Evolutionary conservation across 2,797 vertebrate genomes (phyloP).

Genomic region (Eulemur coronatus): DNA sequence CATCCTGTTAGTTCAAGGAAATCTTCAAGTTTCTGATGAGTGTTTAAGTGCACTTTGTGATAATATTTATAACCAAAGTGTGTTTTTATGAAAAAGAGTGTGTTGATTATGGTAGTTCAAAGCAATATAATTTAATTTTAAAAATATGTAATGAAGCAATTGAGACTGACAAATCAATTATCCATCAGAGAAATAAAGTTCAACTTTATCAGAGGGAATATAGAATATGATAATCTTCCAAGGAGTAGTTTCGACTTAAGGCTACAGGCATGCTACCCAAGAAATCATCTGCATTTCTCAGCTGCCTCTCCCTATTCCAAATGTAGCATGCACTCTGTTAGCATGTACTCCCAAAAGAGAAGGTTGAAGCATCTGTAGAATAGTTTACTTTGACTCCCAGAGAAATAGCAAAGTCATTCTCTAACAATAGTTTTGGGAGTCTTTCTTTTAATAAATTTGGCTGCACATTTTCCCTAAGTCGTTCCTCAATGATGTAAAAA

Average conservation of each 20-base stretch:
- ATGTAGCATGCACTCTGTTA: background rate
- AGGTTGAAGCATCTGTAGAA: background rate
- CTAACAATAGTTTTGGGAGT: background rate
- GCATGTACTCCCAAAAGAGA: background rate
- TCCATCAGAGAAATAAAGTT: background rate
- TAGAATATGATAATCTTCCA: background rate
- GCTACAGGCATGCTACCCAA: background rate
- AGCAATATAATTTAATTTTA: background rate
- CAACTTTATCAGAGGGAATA: background rate
- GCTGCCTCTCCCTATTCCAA: background rate
- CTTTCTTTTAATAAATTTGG: conserved; percentile 1
- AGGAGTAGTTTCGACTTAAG: conserved; percentile 14
- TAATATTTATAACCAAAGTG: conserved; percentile 11
- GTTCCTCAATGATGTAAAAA: background rate
- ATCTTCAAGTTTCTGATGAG: conserved; percentile 24
- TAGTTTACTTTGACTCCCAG: background rate
- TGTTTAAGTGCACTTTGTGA: background rate
- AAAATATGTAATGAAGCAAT: conserved; percentile 2
- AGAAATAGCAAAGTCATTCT: conserved; percentile 15
- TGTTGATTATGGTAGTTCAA: background rate
- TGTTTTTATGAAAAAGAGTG: background rate
- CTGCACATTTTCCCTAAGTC: background rate
- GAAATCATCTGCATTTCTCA: background rate
- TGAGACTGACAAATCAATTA: conserved; percentile 6
- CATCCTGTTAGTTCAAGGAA: conserved; percentile 15